These are phyloP conservation scores for Dromaius novaehollandiae DNA, from an alignment of 2,113 vertebrate species.

Conservation along the genomic window DNA sequence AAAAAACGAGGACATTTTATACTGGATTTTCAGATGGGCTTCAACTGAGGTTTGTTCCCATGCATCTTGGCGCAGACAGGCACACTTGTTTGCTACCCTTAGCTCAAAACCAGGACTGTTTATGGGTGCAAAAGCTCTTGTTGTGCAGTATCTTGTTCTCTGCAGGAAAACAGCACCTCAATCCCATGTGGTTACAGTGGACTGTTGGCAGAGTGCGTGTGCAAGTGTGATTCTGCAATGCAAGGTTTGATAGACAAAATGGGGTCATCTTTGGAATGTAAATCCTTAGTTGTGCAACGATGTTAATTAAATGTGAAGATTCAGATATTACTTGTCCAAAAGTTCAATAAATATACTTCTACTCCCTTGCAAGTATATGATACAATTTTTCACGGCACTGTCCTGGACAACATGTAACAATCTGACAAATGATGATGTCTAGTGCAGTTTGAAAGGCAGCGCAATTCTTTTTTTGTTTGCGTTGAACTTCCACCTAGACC, in stretches of 20 bases:
- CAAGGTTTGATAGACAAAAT: conserved; percentile 4
- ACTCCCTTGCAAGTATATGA: background rate
- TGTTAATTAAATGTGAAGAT: background rate
- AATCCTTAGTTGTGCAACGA: background rate
- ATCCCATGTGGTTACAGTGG: background rate
- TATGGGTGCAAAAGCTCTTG: background rate
- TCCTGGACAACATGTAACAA: background rate
- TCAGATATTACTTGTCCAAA: background rate
- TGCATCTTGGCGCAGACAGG: background rate
- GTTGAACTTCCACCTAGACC: background rate
- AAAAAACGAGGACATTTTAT: conserved; percentile 46
- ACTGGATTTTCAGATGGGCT: conserved; percentile 25
- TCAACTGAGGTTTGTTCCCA: background rate
- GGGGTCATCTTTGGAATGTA: background rate
- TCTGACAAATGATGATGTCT: conserved; percentile 20
- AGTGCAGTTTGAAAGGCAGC: background rate
- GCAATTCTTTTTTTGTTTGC: background rate
- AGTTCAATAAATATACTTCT: background rate
- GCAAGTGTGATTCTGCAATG: background rate
- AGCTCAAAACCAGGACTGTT: background rate
- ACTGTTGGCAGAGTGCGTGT: background rate
- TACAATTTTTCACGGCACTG: conserved; percentile 2
- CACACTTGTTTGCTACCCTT: background rate
- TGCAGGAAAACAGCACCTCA: background rate
- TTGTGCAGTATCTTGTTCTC: background rate